Evolutionary conservation across 1,140 invertebrate genomes (phyloP), one percentile per base, ranked within the genome.

Genomic region (Antheraea pernyi): DNA sequence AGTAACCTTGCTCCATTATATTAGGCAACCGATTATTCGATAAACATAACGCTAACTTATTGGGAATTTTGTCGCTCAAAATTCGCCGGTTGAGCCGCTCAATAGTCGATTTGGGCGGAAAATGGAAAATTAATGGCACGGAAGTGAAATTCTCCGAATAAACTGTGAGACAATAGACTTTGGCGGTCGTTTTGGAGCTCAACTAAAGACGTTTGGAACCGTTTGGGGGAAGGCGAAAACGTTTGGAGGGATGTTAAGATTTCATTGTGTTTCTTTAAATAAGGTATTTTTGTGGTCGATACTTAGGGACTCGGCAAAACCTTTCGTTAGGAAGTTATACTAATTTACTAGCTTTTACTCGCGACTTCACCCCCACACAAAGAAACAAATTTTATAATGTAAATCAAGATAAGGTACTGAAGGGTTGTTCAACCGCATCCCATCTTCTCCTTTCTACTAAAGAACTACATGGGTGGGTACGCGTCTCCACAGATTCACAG

Each of bases 81-180:
- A 75, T 78, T 79, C 73, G 72, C 46, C 70, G 70, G 65, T 68
- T 75, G 78, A 82, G 77, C 77, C 77, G 71, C 69, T 76, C 76
- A 80, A 85, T 84, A 78, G 82, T 75, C 78, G 82, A 81, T 81
- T 83, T 81, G 73, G 78, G 77, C 65, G 69, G 71, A 72, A 84
- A 87, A 87, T 85, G 80, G 82, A 84, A 85, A 87, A 83, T 85
- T 85, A 83, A 84, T 87, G 83, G 75, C 64, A 74, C 79, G 81
- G 82, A 85, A 87, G 79, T 83, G 83, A 86, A 85, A 81, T 74
- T 80, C 79, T 79, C 71, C 71, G 73, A 78, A 77, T 82, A 80
- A 77, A 80, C 71, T 70, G 72, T n/a, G 73, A 83, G 79, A 85
- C 79, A 84, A 85, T 81, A 74, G 80, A 79, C 71, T 78, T 75